Evolutionary conservation across 2,888 invertebrate genomes (phyloP).

Genomic region (Drosophila neutralis): DNA sequence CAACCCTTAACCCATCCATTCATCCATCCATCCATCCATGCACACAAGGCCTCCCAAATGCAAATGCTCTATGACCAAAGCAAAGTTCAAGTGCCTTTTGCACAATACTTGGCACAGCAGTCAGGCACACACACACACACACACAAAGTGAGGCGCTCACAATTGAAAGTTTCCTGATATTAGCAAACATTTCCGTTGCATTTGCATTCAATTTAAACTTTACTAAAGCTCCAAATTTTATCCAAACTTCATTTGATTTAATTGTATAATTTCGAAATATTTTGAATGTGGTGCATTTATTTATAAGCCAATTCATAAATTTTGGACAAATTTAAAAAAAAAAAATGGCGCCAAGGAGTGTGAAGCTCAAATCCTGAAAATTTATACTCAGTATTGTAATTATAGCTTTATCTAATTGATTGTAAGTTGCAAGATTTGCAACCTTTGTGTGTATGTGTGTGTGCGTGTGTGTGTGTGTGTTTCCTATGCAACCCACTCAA

Average conservation of each 20-base stretch:
- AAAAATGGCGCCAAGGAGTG: not conserved
- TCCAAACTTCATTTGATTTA: not conserved
- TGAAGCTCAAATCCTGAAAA: not conserved
- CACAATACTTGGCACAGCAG: constrained; percentile 44
- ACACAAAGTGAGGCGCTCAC: not conserved
- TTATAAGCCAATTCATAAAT: not conserved
- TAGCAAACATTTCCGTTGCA: constrained; percentile 29
- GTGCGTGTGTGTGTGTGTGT: constrained; percentile 1
- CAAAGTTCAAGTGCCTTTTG: constrained; percentile 76
- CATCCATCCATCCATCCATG: constrained; percentile 6
- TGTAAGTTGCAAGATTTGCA: constrained; percentile 6
- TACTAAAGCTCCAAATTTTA: constrained; percentile 1
- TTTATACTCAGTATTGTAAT: not conserved
- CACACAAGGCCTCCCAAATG: constrained; percentile 33
- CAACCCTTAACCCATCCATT: constrained; percentile 23
- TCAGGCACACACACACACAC: constrained; percentile 8
- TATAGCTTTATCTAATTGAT: not conserved
- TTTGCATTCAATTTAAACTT: constrained; percentile 21
- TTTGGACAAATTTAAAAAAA: not conserved
- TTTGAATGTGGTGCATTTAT: not conserved
- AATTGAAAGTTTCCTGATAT: constrained; percentile 16
- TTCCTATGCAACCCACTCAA: not conserved
- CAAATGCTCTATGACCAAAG: constrained; percentile 48
- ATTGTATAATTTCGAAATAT: not conserved
- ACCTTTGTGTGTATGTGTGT: not conserved